Conservation (phyloP, 2,888 invertebrate genomes). For the Stenotaenia linearis region DNA sequence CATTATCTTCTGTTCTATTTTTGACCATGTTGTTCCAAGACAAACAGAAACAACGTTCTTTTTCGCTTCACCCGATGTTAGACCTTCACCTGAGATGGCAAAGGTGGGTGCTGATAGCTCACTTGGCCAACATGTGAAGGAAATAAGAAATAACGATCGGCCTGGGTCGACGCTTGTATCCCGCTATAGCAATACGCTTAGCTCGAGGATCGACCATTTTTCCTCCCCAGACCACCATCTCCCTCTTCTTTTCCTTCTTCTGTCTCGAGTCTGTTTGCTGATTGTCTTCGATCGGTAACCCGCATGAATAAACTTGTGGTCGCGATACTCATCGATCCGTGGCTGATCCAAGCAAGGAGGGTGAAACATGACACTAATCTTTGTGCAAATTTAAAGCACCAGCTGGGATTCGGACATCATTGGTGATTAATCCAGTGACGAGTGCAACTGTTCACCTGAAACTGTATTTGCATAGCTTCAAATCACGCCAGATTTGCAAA, state of each 20-base stretch:
- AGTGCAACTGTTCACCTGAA: neutral
- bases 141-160: conserved; percentile 19
- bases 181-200: neutral
- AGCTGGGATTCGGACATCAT: neutral
- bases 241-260: neutral
- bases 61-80: neutral
- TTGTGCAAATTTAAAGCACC: neutral
- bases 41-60: neutral
- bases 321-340: neutral
- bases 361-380: neutral
- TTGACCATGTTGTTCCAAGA: neutral
- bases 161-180: neutral
- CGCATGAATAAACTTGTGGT: conserved; percentile 4
- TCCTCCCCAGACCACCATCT: neutral
- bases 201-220: neutral
- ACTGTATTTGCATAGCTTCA: neutral
- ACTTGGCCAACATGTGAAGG: conserved; percentile 11
- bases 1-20: neutral
- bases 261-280: neutral
- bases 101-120: conserved; percentile 15
- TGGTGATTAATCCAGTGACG: neutral
- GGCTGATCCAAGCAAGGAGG: neutral
- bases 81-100: conserved; percentile 1
- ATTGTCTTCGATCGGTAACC: conserved; percentile 7
- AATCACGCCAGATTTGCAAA: neutral